Evolutionary conservation across 2,113 vertebrate species (phyloP).

Genomic region (Pachycephala philippinensis): DNA sequence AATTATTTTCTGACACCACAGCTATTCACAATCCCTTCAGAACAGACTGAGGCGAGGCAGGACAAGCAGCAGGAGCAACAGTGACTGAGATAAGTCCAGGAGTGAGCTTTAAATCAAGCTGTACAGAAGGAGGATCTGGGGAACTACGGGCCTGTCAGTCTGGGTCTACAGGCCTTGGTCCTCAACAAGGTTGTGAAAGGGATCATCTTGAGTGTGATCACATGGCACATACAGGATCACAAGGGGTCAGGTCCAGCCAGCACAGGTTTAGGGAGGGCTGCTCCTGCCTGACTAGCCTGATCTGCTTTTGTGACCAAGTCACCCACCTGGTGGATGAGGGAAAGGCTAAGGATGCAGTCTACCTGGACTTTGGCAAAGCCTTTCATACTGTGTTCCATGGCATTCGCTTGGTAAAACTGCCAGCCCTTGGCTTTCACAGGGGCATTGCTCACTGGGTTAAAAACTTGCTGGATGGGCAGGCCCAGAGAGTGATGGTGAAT

Average conservation of each 20-base stretch:
- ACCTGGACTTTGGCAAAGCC: neutral
- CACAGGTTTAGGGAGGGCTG: neutral
- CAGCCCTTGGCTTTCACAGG: neutral
- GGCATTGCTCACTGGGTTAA: neutral
- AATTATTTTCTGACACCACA: neutral
- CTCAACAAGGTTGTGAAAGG: neutral
- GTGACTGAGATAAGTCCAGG: neutral
- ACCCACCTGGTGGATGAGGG: too few species aligned
- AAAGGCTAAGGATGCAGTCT: neutral
- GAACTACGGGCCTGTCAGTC: neutral
- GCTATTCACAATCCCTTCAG: neutral
- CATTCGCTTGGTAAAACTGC: neutral
- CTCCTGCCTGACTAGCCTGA: neutral
- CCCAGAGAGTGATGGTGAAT: neutral
- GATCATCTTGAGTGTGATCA: neutral
- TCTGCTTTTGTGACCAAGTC: neutral
- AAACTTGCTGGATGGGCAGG: neutral
- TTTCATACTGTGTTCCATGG: neutral
- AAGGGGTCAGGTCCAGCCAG: neutral
- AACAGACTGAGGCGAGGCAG: neutral
- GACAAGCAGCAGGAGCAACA: fast-evolving
- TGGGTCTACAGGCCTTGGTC: neutral
- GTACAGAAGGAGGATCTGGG: neutral
- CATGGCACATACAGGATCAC: neutral
- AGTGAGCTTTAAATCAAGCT: neutral